phyloP scores from a whole-genome alignment of 2,113 vertebrate species.

The Phaetusa simplex region DNA sequence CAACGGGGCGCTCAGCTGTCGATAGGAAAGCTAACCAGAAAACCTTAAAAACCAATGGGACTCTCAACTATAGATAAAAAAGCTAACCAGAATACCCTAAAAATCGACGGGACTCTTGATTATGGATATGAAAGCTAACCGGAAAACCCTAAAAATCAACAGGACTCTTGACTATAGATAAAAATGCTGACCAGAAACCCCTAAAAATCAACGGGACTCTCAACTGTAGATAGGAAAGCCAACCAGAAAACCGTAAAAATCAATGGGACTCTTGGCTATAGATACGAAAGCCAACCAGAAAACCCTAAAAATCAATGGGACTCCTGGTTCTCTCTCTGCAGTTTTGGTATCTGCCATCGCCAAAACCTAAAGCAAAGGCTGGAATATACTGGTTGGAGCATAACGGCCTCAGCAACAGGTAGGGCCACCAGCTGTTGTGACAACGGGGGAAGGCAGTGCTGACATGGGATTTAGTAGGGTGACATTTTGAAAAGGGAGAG shows the following conservation, averaged over 20 bases:
- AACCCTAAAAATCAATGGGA: background rate
- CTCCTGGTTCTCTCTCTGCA: background rate
- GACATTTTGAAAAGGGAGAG: background rate
- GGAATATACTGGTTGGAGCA: background rate
- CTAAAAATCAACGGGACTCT: background rate
- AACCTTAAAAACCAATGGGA: rapidly evolving
- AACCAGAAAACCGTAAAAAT: background rate
- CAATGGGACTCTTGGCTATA: rapidly evolving
- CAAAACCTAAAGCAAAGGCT: background rate
- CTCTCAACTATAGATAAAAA: background rate
- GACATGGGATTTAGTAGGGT: background rate
- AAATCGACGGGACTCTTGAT: background rate
- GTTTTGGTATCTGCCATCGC: background rate
- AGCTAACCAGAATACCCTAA: too few relatives aligned
- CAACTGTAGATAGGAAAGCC: background rate
- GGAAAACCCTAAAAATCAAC: too few relatives aligned
- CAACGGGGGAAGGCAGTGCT: background rate
- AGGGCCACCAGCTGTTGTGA: rapidly evolving
- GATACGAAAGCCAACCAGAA: background rate
- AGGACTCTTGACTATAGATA: background rate
- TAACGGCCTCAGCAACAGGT: background rate
- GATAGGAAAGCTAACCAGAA: background rate
- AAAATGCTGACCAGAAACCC: background rate
- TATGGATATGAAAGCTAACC: background rate
- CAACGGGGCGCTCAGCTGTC: background rate